These are phyloP conservation scores for Palythoa grandiflora DNA, from an alignment of 92 coral and sea anemone species.

Conservation along the genomic window DNA sequence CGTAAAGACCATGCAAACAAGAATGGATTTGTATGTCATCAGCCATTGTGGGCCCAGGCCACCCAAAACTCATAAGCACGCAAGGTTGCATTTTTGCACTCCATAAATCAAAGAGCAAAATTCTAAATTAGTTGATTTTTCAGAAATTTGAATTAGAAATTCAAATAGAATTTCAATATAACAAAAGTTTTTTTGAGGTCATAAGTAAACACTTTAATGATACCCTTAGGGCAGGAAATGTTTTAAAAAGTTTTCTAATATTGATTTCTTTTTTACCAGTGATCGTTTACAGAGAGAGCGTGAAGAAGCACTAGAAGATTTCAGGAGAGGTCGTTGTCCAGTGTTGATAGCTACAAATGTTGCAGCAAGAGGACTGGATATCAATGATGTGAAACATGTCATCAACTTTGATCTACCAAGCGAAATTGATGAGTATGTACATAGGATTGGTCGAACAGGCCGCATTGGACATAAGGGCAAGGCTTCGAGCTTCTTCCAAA, in stretches of 20 bases:
- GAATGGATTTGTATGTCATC: too few relatives aligned
- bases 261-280: conserved; percentile 37
- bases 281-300: conserved; percentile 89
- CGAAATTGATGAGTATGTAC: conserved; percentile 93
- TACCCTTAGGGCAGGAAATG: too few relatives aligned
- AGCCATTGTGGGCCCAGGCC: too few relatives aligned
- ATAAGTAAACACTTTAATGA: too few relatives aligned
- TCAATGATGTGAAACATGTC: conserved; percentile 91
- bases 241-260: background rate
- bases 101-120: too few relatives aligned
- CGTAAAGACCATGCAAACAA: too few relatives aligned
- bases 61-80: too few relatives aligned
- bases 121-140: too few relatives aligned
- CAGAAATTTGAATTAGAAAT: too few relatives aligned
- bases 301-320: conserved; percentile 89
- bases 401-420: conserved; percentile 88
- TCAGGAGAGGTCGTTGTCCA: conserved; percentile 86
- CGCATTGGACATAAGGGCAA: conserved; percentile 92
- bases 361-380: conserved; percentile 94
- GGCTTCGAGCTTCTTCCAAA: conserved; percentile 85
- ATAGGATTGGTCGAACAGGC: conserved; percentile 94
- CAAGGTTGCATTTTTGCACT: too few relatives aligned
- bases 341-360: conserved; percentile 95
- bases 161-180: too few relatives aligned
- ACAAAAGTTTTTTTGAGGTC: too few relatives aligned